phyloP scores from a whole-genome alignment of 2,113 vertebrate genomes.

The Antechinus stuartii region DNA sequence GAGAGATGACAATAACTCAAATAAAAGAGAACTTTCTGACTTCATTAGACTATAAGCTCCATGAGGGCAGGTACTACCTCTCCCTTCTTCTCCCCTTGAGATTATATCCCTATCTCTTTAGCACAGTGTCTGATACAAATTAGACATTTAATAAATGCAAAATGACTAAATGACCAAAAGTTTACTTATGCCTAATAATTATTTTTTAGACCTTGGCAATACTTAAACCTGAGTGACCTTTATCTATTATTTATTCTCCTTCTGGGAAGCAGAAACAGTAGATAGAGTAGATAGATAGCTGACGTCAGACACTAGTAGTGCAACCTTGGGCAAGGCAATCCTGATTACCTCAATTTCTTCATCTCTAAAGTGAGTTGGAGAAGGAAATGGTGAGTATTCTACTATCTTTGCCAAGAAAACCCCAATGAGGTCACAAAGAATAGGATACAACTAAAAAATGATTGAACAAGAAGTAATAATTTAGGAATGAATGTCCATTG shows the following conservation, averaged over 20 bases:
- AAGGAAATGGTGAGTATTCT: no score
- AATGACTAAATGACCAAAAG: background rate
- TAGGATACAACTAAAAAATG: no score
- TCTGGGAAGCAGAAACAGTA: background rate
- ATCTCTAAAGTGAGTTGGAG: no score
- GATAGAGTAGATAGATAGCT: background rate
- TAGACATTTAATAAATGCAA: background rate
- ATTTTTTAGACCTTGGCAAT: background rate
- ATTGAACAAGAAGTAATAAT: background rate
- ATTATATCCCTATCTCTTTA: background rate
- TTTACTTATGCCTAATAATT: background rate
- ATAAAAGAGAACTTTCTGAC: background rate
- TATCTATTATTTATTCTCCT: background rate
- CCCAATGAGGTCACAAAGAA: no score
- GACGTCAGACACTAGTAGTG: background rate
- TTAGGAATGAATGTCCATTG: conserved; percentile 21
- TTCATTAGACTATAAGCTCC: background rate
- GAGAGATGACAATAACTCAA: background rate
- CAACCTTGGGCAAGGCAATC: background rate
- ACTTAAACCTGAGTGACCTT: background rate
- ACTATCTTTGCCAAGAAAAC: no score
- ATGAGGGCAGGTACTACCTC: background rate
- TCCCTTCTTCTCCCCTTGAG: background rate
- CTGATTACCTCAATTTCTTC: background rate
- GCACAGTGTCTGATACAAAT: background rate